These are phyloP conservation scores for Coregonus sp. DNA, from an alignment of 2,797 vertebrate species.

Conservation along the genomic window DNA sequence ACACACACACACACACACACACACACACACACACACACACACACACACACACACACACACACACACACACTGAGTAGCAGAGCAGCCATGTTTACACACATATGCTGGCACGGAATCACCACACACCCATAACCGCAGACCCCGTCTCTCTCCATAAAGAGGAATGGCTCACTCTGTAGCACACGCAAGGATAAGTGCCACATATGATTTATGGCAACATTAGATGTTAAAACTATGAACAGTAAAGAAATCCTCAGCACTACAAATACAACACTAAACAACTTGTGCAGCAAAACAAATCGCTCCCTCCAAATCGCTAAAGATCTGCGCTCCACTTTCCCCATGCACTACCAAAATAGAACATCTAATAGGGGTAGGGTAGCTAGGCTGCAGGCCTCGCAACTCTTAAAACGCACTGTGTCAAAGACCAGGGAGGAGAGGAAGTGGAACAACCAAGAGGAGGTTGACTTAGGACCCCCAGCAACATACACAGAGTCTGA, in stretches of 20 bases:
- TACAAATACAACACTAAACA: conserved; percentile 19
- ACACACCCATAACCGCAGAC: neutral
- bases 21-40: neutral
- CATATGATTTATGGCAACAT: conserved; percentile 21
- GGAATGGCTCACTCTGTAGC: conserved; percentile 18
- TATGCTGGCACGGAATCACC: neutral
- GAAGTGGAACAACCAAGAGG: conserved; percentile 47
- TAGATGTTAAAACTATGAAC: conserved; percentile 30
- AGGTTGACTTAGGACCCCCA: conserved; percentile 31
- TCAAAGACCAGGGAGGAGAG: conserved; percentile 32
- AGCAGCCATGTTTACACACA: conserved; percentile 9
- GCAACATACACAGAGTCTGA: neutral
- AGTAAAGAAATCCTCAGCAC: conserved; percentile 19
- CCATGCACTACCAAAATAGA: conserved; percentile 33
- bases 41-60: conserved; percentile 15
- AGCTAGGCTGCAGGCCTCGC: neutral
- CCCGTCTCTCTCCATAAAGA: conserved; percentile 3
- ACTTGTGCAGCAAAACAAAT: conserved; percentile 40
- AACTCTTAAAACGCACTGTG: conserved; percentile 31
- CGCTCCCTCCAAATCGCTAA: conserved; percentile 28
- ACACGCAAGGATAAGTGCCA: conserved; percentile 19
- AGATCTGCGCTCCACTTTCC: conserved; percentile 35
- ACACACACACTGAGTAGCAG: too few relatives aligned
- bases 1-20: conserved; percentile 5
- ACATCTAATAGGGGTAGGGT: conserved; percentile 42